A percentile compares a stretch with the other conserved stretches of the same genome.
Evolutionary conservation across 2,797 vertebrate species (phyloP).

Genomic region (Gymnoscopelus braueri): DNA sequence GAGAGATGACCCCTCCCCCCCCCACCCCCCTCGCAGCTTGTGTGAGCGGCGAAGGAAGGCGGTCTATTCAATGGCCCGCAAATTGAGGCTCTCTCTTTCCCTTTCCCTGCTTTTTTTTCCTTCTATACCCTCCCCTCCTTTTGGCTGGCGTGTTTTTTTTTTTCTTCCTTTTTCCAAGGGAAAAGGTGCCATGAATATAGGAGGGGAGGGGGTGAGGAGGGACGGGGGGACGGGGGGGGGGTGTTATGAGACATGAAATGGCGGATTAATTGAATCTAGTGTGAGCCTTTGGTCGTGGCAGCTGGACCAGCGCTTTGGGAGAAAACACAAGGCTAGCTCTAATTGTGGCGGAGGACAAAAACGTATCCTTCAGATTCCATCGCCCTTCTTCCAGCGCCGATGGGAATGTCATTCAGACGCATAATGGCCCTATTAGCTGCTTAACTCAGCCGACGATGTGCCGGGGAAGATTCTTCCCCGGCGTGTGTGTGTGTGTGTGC

Average conservation of each 20-base stretch:
- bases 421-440: conserved; percentile 97
- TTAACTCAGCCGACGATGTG: conserved; percentile 87
- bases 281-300: conserved; percentile 89
- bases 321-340: conserved; percentile 87
- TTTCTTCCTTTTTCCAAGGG: conserved; percentile 31
- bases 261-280: conserved; percentile 97
- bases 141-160: conserved; percentile 15
- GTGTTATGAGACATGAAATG: conserved; percentile 92
- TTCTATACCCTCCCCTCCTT: conserved; percentile 52
- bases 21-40: conserved; percentile 33
- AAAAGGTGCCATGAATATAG: conserved; percentile 84
- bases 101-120: conserved; percentile 81
- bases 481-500: conserved; percentile 59
- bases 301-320: conserved; percentile 90
- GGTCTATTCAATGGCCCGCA: conserved; percentile 82
- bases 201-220: not conserved
- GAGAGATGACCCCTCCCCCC: conserved; percentile 87
- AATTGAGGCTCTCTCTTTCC: conserved; percentile 83
- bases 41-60: conserved; percentile 73
- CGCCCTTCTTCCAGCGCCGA: conserved; percentile 86
- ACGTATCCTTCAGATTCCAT: conserved; percentile 98
- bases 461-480: conserved; percentile 87
- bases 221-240: conserved; percentile 19
- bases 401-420: conserved; percentile 90
- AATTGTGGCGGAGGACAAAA: conserved; percentile 94